These are phyloP conservation scores for Entomobrya multifasciata DNA, from an alignment of 2,888 invertebrate genomes.

Conservation along the genomic window DNA sequence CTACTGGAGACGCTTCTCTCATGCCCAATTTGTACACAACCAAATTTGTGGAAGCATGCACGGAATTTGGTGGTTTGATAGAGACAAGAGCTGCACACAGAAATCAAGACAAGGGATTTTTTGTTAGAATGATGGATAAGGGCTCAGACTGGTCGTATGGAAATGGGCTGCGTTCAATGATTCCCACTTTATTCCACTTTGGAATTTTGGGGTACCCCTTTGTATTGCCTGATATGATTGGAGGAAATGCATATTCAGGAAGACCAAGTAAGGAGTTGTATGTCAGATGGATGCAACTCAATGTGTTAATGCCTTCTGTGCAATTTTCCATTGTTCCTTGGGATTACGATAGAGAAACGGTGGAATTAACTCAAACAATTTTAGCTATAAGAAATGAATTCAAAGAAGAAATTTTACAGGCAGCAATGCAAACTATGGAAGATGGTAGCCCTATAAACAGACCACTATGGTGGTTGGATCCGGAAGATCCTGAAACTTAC, in stretches of 20 bases:
- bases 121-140: slow-evolving; percentile 90
- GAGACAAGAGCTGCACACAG: slow-evolving; percentile 88
- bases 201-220: slow-evolving; percentile 86
- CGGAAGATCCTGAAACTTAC: slow-evolving; percentile 85
- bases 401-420: slow-evolving; percentile 83
- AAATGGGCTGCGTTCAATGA: slow-evolving; percentile 82
- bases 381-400: slow-evolving; percentile 61
- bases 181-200: slow-evolving; percentile 81
- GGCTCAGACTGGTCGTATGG: slow-evolving; percentile 84
- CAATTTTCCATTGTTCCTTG: slow-evolving; percentile 92
- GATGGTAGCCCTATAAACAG: slow-evolving; percentile 88
- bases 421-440: slow-evolving; percentile 83
- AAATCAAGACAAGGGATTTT: slow-evolving; percentile 84
- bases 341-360: slow-evolving; percentile 86
- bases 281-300: slow-evolving; percentile 90
- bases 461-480: slow-evolving; percentile 93
- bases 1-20: slow-evolving; percentile 70
- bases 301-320: slow-evolving; percentile 88
- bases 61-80: slow-evolving; percentile 83
- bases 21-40: slow-evolving; percentile 72
- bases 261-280: slow-evolving; percentile 85
- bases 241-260: slow-evolving; percentile 81
- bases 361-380: slow-evolving; percentile 2
- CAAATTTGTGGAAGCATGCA: slow-evolving; percentile 76
- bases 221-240: slow-evolving; percentile 85